These are phyloP conservation scores for Netelia melanura DNA, from an alignment of 2,888 invertebrate species.

Conservation along the genomic window DNA sequence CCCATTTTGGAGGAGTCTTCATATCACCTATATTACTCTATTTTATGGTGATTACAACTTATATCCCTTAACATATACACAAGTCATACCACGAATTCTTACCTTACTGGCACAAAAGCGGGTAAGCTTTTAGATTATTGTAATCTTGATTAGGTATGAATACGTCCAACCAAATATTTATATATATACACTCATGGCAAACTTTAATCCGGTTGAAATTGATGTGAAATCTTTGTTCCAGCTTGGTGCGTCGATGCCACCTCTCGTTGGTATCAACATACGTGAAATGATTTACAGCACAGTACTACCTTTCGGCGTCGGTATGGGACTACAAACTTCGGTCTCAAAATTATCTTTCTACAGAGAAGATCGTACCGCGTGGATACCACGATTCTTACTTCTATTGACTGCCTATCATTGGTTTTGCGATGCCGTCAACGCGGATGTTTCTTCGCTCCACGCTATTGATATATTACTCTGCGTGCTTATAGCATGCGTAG, in stretches of 20 bases:
- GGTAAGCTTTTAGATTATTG: too few relatives aligned
- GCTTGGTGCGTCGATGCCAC: slow-evolving; percentile 81
- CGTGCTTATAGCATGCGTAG: slow-evolving; percentile 82
- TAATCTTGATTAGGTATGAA: too few relatives aligned
- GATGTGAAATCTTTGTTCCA: slow-evolving; percentile 57
- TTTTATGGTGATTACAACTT: slow-evolving; percentile 77
- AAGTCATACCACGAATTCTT: too few relatives aligned
- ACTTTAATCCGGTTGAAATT: too few relatives aligned
- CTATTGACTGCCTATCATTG: slow-evolving; percentile 81
- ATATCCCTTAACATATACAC: too few relatives aligned
- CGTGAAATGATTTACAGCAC: slow-evolving; percentile 81
- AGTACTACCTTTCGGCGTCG: slow-evolving; percentile 79
- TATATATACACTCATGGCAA: slow-evolving; percentile 1
- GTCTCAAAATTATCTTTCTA: slow-evolving; percentile 68
- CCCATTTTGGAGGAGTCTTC: slow-evolving; percentile 81
- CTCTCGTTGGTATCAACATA: slow-evolving; percentile 81
- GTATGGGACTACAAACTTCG: slow-evolving; percentile 75
- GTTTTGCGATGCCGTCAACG: slow-evolving; percentile 82
- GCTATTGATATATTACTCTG: slow-evolving; percentile 81
- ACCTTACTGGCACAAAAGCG: too few relatives aligned
- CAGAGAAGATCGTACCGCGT: slow-evolving; percentile 74
- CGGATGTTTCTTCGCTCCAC: slow-evolving; percentile 81
- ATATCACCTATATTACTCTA: slow-evolving; percentile 81
- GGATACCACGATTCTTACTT: slow-evolving; percentile 79
- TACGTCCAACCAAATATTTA: not conserved